phyloP scores from a whole-genome alignment of 2,113 vertebrate species.

The Atrichornis clamosus region DNA sequence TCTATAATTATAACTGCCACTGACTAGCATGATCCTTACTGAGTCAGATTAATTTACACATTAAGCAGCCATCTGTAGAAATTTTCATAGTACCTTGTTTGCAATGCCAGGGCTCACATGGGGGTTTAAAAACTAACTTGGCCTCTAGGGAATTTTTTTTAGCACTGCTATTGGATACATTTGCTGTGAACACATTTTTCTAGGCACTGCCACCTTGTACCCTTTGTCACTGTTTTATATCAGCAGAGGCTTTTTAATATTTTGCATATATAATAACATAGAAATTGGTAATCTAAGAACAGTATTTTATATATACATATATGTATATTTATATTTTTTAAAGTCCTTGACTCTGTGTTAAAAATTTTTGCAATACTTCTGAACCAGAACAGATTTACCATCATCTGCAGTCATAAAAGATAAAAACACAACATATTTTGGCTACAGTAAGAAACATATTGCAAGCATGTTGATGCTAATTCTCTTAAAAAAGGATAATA shows the following conservation, averaged over 20 bases:
- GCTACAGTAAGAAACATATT: constrained; percentile 23
- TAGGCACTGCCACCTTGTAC: constrained; percentile 10
- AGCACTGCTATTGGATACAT: not conserved
- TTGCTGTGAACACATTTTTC: constrained; percentile 48
- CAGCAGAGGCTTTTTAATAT: not conserved
- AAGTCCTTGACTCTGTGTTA: constrained; percentile 5
- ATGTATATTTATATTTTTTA: not conserved
- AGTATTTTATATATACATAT: not conserved
- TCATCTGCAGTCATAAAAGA: constrained; percentile 53
- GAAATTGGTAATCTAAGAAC: constrained; percentile 5
- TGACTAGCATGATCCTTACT: constrained; percentile 62
- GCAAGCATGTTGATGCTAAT: constrained; percentile 2
- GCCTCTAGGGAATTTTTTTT: constrained; percentile 33
- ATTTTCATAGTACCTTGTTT: constrained; percentile 59
- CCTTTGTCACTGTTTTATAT: constrained; percentile 44
- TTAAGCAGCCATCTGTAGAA: constrained; percentile 75
- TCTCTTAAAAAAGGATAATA: constrained; percentile 19
- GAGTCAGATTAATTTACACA: constrained; percentile 75
- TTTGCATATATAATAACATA: constrained; percentile 30
- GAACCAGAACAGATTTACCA: constrained; percentile 52
- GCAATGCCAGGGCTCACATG: not conserved
- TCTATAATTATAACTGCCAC: constrained; percentile 73
- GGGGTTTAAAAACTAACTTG: constrained; percentile 49
- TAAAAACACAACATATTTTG: constrained; percentile 43
- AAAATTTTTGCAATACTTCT: constrained; percentile 32